phyloP scores from a whole-genome alignment of 2,888 invertebrate genomes.

The Ophion ventricosus region DNA sequence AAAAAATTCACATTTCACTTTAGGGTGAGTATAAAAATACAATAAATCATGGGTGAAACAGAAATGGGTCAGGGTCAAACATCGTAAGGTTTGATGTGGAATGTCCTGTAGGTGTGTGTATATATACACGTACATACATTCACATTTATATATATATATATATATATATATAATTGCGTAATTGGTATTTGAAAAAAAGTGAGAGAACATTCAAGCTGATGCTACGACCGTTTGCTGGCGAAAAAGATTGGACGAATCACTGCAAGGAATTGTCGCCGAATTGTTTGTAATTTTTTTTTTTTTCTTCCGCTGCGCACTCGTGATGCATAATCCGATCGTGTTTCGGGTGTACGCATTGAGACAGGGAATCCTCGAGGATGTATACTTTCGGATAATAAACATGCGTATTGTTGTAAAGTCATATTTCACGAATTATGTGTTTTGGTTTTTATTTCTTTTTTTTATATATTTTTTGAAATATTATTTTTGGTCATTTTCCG shows the following conservation, averaged over 20 bases:
- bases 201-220: constrained; percentile 51
- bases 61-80: no score
- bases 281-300: constrained; percentile 28
- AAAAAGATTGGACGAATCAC: constrained; percentile 49
- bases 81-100: not conserved
- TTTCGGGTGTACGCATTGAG: constrained; percentile 26
- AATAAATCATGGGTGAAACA: no score
- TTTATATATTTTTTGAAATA: not conserved
- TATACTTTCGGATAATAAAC: constrained; percentile 82
- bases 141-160: not conserved
- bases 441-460: not conserved
- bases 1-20: no score
- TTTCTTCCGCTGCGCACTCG: not conserved
- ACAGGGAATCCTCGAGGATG: constrained; percentile 74
- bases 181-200: constrained; percentile 69
- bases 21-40: no score
- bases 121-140: no score
- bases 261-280: constrained; percentile 45
- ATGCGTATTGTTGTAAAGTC: constrained; percentile 81
- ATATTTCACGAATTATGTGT: constrained; percentile 9
- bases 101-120: no score
- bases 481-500: not conserved
- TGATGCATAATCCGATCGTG: constrained; percentile 25
- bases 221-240: constrained; percentile 64
- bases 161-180: constrained; percentile 57